Percentiles rank a stretch among this genome's conserved stretches.
Evolutionary conservation across 1,140 invertebrate genomes (phyloP).

Genomic region (Halyomorpha halys): DNA sequence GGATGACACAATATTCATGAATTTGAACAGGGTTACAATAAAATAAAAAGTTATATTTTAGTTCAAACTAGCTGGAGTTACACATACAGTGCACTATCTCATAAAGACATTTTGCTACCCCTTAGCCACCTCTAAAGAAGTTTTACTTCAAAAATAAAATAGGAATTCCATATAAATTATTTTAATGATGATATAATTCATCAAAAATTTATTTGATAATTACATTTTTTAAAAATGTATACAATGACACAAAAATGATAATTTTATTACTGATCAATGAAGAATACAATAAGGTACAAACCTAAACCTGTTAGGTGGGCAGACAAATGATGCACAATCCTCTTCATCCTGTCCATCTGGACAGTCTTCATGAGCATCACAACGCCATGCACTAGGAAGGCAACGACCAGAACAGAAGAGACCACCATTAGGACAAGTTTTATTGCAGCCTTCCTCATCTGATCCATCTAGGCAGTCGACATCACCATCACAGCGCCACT

Average conservation of each 20-base stretch:
- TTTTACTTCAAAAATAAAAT: no score
- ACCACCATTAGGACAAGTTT: conserved; percentile 13
- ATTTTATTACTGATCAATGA: no score
- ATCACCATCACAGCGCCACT: conserved; percentile 51
- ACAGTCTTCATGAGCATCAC: conserved; percentile 61
- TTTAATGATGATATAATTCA: neutral
- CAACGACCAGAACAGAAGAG: conserved; percentile 34
- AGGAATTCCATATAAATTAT: neutral
- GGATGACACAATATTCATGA: no score
- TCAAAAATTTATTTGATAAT: neutral
- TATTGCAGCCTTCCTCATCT: conserved; percentile 46
- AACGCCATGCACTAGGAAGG: conserved; percentile 40
- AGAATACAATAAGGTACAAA: neutral
- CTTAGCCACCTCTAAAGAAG: no score
- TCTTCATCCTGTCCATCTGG: conserved; percentile 56
- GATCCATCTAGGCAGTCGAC: conserved; percentile 48
- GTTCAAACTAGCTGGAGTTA: no score
- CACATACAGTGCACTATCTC: no score
- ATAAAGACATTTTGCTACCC: no score
- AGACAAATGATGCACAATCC: conserved; percentile 34
- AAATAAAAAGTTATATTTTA: no score
- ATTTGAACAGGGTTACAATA: no score
- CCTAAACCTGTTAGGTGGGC: conserved; percentile 34
- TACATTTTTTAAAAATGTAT: no score
- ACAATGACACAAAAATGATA: neutral